Evolutionary conservation across 2,113 vertebrate genomes (phyloP).

Genomic region (Stomatorhinus ivindoensis): DNA sequence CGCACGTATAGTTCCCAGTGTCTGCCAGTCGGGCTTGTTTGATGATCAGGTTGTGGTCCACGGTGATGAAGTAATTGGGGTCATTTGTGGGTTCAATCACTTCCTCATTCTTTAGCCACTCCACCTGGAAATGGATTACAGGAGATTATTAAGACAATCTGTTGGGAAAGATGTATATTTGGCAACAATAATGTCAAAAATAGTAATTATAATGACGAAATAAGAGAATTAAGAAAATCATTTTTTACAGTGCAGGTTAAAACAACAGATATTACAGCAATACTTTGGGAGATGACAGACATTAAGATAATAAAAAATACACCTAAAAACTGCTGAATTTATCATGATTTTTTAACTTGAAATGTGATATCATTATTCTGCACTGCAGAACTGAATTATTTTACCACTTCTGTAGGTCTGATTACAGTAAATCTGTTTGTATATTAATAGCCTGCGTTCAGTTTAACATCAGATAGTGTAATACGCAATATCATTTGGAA

Average conservation of each 20-base stretch:
- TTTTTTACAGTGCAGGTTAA: neutral
- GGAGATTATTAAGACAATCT: neutral
- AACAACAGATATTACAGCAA: neutral
- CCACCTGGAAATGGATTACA: conserved; percentile 66
- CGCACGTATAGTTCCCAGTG: conserved; percentile 95
- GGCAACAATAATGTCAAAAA: neutral
- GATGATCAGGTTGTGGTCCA: conserved; percentile 90
- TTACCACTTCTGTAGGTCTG: neutral
- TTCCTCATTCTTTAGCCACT: conserved; percentile 93
- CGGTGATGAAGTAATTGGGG: conserved; percentile 82
- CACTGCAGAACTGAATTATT: neutral
- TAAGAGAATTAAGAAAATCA: neutral
- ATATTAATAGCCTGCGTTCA: neutral
- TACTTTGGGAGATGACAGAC: neutral
- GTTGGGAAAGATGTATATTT: neutral
- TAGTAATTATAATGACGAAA: neutral
- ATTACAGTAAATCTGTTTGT: neutral
- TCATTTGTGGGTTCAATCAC: conserved; percentile 79
- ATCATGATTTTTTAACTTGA: neutral
- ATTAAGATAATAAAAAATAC: neutral
- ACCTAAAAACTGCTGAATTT: neutral
- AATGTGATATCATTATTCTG: neutral
- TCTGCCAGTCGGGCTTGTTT: conserved; percentile 86
- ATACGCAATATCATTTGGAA: neutral
- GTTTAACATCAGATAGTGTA: neutral